These are phyloP conservation scores for Melanotaenia parkinsoni DNA, from an alignment of 2,797 vertebrate species.

Conservation along the genomic window DNA sequence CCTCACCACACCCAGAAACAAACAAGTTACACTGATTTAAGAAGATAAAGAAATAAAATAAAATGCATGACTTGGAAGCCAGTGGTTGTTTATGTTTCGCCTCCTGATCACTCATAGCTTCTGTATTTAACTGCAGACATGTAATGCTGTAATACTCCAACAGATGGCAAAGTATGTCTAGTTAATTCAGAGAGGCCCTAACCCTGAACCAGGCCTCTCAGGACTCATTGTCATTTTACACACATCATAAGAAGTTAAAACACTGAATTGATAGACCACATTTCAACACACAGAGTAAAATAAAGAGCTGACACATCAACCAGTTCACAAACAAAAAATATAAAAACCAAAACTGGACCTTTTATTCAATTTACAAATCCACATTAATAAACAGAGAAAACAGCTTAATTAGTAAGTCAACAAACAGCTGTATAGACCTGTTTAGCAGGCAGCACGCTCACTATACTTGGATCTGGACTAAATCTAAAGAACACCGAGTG, in stretches of 20 bases:
- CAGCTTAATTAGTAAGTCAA: not conserved
- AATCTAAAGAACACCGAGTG: conserved; percentile 42
- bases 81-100: not conserved
- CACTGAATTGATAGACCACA: not conserved
- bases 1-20: conserved; percentile 25
- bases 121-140: conserved; percentile 7
- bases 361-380: not conserved
- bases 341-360: not conserved
- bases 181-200: conserved; percentile 39
- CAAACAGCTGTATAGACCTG: not conserved
- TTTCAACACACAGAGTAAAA: not conserved
- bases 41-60: not conserved
- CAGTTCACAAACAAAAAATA: not conserved
- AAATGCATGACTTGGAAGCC: not conserved
- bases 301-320: not conserved
- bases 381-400: not conserved
- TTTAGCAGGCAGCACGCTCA: conserved; percentile 13
- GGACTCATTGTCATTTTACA: conserved; percentile 35
- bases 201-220: conserved; percentile 54
- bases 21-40: conserved; percentile 11
- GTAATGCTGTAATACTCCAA: conserved; percentile 56
- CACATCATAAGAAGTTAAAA: conserved; percentile 17
- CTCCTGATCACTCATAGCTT: not conserved
- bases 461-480: conserved; percentile 16
- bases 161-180: conserved; percentile 71